Evolutionary conservation across 2,797 vertebrate species (phyloP), one percentile per base, ranked within the genome.

Genomic region (Nasua narica): DNA sequence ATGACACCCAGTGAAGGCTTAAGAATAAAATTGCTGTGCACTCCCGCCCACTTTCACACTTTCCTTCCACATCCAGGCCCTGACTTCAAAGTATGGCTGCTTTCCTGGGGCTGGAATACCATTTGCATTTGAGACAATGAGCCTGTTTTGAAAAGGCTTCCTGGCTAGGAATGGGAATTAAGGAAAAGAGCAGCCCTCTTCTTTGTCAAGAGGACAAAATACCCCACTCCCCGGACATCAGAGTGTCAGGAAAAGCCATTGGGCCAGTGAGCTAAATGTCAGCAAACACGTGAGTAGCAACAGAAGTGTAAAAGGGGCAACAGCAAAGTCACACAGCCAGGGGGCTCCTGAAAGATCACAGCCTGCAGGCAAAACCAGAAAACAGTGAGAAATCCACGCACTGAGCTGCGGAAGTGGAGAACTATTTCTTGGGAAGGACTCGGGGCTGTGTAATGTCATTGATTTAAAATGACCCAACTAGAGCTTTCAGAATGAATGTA

Each of bases 251-350:
- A 5, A 21, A 70, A 70, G 48, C 12, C 11, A 3, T 8, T 23
- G 50, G 2, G 1, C 23, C 48, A 54, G 9, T 16, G 8, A 81
- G 1, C 4, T 77, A 37, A 95, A 29, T 52, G 11, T 72, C n/a
- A 72, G n/a, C 5, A 69, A 82, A 14, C 7, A 18, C 27, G 11
- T 91, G 15, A 92, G 15, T 69, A n/a, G 48, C 7, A 25, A 32
- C 25, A 78, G 25, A 76, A 86, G 5, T 14, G 7, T n/a, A 77
- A 72, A 52, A 70, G 8, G 1, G 15, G 3, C 4, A 27, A 48
- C 8, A 3, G 2, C 5, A 13, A 23, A 7, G 1, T 43, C 72
- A 67, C 46, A 52, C 32, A 6, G 2, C 37, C 0, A 40, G 15
- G 27, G 29, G 8, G 27, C 5, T 72, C 40, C 7, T 23, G 14